Percentiles rank a stretch among this genome's conserved stretches.
These are phyloP conservation scores for Ornithorhynchus anatinus DNA, from an alignment of 2,113 vertebrate species.

Conservation along the genomic window DNA sequence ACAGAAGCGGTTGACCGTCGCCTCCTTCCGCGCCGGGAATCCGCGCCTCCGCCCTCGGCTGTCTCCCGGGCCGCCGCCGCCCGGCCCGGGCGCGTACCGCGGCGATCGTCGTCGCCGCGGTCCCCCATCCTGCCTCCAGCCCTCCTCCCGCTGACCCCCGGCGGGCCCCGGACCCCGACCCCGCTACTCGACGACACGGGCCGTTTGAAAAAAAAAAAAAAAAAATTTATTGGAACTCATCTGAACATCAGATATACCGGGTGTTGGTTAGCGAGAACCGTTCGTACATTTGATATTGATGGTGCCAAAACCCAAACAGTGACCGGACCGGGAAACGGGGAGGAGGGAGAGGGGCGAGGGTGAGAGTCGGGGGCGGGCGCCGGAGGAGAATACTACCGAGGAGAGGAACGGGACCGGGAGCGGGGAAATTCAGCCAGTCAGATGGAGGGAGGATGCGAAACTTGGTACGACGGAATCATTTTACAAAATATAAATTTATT, in stretches of 20 bases:
- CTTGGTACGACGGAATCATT: slow-evolving; percentile 74
- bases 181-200: background rate
- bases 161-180: background rate
- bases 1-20: too few species aligned
- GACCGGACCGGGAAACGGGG: slow-evolving; percentile 62
- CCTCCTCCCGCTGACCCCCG: too few species aligned
- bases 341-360: slow-evolving; percentile 23
- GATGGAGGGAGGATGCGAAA: slow-evolving; percentile 70
- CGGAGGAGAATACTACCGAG: slow-evolving; percentile 29
- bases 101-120: too few species aligned
- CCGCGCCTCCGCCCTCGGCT: too few species aligned
- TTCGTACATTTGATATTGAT: slow-evolving; percentile 88
- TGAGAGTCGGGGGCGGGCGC: slow-evolving; percentile 48
- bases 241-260: slow-evolving; percentile 93
- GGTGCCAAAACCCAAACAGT: slow-evolving; percentile 82
- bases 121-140: too few species aligned
- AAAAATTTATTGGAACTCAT: slow-evolving; percentile 88
- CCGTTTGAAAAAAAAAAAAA: slow-evolving; percentile 65
- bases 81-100: too few species aligned
- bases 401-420: slow-evolving; percentile 10
- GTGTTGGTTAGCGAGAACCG: slow-evolving; percentile 88
- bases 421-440: slow-evolving; percentile 55
- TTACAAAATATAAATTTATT: slow-evolving; percentile 76
- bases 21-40: too few species aligned
- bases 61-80: too few species aligned